phyloP scores from a whole-genome alignment of 2,797 vertebrate genomes.

The Tolypeutes matacus region DNA sequence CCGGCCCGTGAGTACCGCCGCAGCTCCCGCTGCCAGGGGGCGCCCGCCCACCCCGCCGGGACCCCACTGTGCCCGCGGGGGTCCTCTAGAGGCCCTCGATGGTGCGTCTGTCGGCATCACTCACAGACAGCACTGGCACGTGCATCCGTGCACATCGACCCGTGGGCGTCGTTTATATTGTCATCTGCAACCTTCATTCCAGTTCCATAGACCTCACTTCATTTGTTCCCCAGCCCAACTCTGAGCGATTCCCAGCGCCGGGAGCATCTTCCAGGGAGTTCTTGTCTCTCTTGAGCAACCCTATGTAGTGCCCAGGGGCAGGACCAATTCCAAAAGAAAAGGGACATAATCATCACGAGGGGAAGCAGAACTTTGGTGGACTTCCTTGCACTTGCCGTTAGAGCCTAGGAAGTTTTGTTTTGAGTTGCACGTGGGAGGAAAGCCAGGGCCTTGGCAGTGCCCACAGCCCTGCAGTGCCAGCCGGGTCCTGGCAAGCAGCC shows the following conservation, averaged over 20 bases:
- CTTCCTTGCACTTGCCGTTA: neutral
- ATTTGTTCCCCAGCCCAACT: neutral
- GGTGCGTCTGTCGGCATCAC: too few relatives aligned
- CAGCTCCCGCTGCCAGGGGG: conserved; percentile 73
- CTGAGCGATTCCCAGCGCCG: too few relatives aligned
- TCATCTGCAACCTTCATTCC: neutral
- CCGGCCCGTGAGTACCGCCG: conserved; percentile 80
- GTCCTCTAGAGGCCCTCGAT: too few relatives aligned
- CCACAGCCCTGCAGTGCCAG: too few relatives aligned
- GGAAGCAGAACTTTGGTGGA: neutral
- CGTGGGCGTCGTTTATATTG: too few relatives aligned
- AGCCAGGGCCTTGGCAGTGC: too few relatives aligned
- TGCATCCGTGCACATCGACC: too few relatives aligned
- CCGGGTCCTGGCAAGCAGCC: neutral
- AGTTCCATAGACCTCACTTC: neutral
- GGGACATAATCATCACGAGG: neutral
- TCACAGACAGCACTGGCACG: too few relatives aligned
- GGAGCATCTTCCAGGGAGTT: neutral
- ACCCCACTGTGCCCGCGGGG: too few relatives aligned
- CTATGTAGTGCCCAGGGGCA: neutral
- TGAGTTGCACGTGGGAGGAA: too few relatives aligned
- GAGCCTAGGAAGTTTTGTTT: neutral
- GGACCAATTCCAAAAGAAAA: neutral
- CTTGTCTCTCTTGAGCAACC: neutral
- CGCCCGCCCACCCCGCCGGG: neutral